phyloP scores from a whole-genome alignment of 35 echinoderm and acorn worm genomes.

The Stichopus chloronotus region DNA sequence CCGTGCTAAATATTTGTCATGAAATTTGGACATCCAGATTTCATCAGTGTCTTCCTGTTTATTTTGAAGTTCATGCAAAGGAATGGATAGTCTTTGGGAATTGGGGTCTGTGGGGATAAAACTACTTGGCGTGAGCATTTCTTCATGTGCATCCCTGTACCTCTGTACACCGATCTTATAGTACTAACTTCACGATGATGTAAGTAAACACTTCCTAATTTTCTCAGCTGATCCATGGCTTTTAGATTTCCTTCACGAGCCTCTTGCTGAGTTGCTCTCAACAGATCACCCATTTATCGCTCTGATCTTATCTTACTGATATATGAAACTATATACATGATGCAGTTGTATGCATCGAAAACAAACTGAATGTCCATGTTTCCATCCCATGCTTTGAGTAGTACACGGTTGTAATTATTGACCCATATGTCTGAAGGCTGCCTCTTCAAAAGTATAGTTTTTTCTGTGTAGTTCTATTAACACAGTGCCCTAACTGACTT shows the following conservation, averaged over 20 bases:
- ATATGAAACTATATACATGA: constrained; percentile 42
- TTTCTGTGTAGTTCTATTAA: neutral
- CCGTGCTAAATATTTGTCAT: neutral
- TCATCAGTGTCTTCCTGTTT: neutral
- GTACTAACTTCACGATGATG: neutral
- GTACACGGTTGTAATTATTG: constrained; percentile 4
- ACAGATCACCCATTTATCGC: constrained; percentile 18
- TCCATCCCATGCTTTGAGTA: neutral
- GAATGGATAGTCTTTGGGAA: neutral
- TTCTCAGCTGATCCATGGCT: neutral
- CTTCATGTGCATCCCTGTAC: neutral
- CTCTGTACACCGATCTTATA: neutral
- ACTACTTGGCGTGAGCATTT: neutral
- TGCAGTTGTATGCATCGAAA: constrained; percentile 35
- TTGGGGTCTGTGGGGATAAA: neutral
- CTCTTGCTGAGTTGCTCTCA: constrained; percentile 15
- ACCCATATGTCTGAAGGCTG: constrained; percentile 17
- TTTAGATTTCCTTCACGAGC: constrained; percentile 9
- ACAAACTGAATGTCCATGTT: constrained; percentile 36
- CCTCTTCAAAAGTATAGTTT: neutral
- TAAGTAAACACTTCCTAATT: neutral
- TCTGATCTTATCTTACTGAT: neutral
- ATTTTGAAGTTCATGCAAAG: neutral
- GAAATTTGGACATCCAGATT: neutral
- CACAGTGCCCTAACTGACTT: neutral